Percentiles rank a stretch among this genome's conserved stretches.
Evolutionary conservation across 2,113 vertebrate genomes (phyloP).

Genomic region (Brachyhypopomus gauderio): DNA sequence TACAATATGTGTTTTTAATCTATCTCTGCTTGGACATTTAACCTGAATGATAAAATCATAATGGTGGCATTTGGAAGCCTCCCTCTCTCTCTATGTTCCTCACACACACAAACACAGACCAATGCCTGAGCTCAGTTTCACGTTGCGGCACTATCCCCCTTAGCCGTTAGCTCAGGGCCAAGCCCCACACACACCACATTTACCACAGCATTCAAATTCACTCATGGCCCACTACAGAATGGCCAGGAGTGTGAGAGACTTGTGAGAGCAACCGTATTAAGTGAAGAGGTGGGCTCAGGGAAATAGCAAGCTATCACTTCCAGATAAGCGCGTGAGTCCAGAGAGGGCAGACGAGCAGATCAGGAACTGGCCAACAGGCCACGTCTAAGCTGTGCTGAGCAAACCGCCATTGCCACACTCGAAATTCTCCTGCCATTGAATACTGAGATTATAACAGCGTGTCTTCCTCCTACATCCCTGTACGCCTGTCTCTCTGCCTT

Average conservation of each 20-base stretch:
- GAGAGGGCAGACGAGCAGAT: neutral
- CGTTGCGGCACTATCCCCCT: neutral
- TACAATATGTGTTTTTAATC: slow-evolving; percentile 3
- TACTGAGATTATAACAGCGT: slow-evolving; percentile 25
- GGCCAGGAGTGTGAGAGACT: slow-evolving; percentile 17
- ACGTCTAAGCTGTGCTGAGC: slow-evolving; percentile 28
- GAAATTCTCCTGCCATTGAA: slow-evolving; percentile 41
- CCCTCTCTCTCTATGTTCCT: neutral
- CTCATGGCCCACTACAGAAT: neutral
- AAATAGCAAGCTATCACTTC: slow-evolving; percentile 51
- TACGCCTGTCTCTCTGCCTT: neutral
- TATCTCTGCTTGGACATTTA: neutral
- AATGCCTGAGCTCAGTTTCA: neutral
- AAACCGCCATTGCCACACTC: slow-evolving; percentile 15
- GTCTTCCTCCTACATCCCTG: slow-evolving; percentile 1
- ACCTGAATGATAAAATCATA: neutral
- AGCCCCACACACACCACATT: neutral
- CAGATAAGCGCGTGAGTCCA: slow-evolving; percentile 29
- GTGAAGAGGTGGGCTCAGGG: slow-evolving; percentile 7
- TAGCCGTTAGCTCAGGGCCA: neutral
- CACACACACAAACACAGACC: neutral
- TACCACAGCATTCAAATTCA: slow-evolving; percentile 10
- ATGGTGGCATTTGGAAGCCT: neutral
- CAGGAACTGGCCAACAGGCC: neutral
- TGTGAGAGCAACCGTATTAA: slow-evolving; percentile 31